These are phyloP conservation scores for Sciurus niger DNA, from an alignment of 2,113 vertebrate species.

Conservation along the genomic window DNA sequence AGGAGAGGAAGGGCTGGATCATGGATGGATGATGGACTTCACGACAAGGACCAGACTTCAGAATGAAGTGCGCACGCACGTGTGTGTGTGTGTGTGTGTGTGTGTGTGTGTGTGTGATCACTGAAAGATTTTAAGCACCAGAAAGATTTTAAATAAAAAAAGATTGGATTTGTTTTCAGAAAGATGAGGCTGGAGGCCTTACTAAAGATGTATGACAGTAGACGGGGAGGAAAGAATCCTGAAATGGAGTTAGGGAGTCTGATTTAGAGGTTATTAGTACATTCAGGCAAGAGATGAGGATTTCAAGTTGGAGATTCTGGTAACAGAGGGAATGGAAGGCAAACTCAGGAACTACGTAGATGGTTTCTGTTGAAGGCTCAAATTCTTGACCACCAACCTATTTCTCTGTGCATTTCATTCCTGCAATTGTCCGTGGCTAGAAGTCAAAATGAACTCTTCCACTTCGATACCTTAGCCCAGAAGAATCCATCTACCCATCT, in stretches of 20 bases:
- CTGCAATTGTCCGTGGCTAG: not conserved
- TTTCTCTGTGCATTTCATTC: not conserved
- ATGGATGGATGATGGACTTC: not conserved
- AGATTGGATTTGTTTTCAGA: slow-evolving; percentile 19
- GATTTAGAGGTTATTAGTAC: not conserved
- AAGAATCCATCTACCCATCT: not conserved
- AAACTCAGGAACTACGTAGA: not conserved
- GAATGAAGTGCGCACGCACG: not conserved
- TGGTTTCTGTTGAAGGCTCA: not conserved
- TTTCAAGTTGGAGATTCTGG: not conserved
- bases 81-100: not conserved
- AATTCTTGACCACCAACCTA: not conserved
- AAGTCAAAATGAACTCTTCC: not conserved
- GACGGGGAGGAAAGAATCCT: not conserved
- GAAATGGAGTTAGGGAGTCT: not conserved
- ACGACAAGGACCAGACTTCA: not conserved
- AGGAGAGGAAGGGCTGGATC: not conserved
- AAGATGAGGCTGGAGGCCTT: not conserved
- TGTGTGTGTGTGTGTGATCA: not conserved
- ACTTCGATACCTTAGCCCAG: not conserved
- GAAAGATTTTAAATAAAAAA: not conserved
- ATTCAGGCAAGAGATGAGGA: slow-evolving; percentile 25
- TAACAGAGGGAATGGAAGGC: not conserved
- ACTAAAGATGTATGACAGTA: not conserved
- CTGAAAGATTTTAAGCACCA: not conserved